Conservation (phyloP, 2,113 vertebrate genomes). For the Pollachius pollachius region DNA sequence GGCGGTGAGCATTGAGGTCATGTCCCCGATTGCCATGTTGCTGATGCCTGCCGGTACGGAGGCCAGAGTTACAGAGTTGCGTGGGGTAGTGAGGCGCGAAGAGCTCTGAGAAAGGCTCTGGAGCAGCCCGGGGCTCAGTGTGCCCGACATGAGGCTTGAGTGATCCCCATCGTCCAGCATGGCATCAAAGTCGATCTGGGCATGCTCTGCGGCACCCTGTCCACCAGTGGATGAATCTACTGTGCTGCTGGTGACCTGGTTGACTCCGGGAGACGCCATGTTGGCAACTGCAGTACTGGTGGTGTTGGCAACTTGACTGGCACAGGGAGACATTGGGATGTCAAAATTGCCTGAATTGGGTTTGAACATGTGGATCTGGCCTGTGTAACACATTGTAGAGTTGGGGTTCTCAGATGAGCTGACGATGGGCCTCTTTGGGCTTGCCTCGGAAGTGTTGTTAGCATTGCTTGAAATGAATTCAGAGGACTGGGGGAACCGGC, state of each 20-base stretch:
- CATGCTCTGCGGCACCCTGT: slow-evolving; percentile 78
- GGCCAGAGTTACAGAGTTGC: slow-evolving; percentile 90
- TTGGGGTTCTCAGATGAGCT: slow-evolving; percentile 54
- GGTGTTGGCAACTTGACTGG: slow-evolving; percentile 54
- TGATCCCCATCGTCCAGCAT: slow-evolving; percentile 92
- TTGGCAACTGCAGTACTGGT: slow-evolving; percentile 66
- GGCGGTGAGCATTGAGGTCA: slow-evolving; percentile 98
- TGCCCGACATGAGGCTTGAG: slow-evolving; percentile 89
- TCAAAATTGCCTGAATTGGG: slow-evolving; percentile 72
- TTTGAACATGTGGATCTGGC: slow-evolving; percentile 90
- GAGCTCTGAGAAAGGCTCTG: slow-evolving; percentile 86
- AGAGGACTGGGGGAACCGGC: slow-evolving; percentile 72
- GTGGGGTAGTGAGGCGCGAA: slow-evolving; percentile 89
- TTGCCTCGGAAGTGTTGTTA: slow-evolving; percentile 74
- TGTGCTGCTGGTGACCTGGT: slow-evolving; percentile 96
- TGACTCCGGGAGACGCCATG: slow-evolving; percentile 86
- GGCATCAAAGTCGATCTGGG: slow-evolving; percentile 90
- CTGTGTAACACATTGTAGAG: slow-evolving; percentile 82
- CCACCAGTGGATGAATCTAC: slow-evolving; percentile 81
- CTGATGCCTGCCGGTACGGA: slow-evolving; percentile 88
- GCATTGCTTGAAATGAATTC: slow-evolving; percentile 48
- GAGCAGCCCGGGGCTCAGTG: slow-evolving; percentile 84
- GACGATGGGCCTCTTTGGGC: slow-evolving; percentile 73
- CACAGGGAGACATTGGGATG: slow-evolving; percentile 68
- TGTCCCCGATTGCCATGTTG: slow-evolving; percentile 99